Percentiles rank a stretch among this genome's conserved stretches.
Evolutionary conservation across 2,113 vertebrate genomes (phyloP).

Genomic region (Oreochromis spilurus): DNA sequence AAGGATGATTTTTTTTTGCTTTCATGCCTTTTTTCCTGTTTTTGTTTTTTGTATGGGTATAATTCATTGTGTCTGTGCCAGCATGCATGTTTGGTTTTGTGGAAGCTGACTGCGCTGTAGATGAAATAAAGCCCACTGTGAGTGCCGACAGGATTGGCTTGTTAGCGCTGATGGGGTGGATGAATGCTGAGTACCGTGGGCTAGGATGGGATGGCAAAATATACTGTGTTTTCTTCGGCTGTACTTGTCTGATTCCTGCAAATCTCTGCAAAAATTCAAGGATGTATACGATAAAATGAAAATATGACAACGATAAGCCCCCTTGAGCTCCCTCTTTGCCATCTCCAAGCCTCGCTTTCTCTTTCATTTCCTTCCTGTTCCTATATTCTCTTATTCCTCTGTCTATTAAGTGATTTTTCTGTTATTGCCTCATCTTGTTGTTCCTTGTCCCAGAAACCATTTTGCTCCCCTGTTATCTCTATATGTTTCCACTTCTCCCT

Average conservation of each 20-base stretch:
- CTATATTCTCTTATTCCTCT: not conserved
- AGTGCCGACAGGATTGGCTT: slow-evolving; percentile 51
- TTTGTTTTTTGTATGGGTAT: slow-evolving; percentile 1
- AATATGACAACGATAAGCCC: slow-evolving; percentile 21
- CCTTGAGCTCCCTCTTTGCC: not conserved
- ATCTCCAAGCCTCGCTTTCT: not conserved
- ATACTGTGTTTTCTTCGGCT: not conserved
- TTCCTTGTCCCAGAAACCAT: not conserved
- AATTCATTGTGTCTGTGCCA: not conserved
- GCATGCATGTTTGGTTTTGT: slow-evolving; percentile 26
- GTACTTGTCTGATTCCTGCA: slow-evolving; percentile 1
- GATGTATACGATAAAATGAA: slow-evolving; percentile 31
- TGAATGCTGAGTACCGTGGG: slow-evolving; percentile 10
- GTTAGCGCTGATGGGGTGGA: slow-evolving; percentile 31
- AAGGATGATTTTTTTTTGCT: not conserved
- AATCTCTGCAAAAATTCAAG: slow-evolving; percentile 32
- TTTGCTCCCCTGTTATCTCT: not conserved
- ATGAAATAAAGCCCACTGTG: slow-evolving; percentile 44
- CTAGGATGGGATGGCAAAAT: not conserved
- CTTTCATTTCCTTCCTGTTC: not conserved
- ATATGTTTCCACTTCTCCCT: slow-evolving; percentile 2
- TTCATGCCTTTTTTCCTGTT: not conserved
- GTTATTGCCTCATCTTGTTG: slow-evolving; percentile 8
- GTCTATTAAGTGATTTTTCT: slow-evolving; percentile 13
- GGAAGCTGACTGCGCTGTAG: slow-evolving; percentile 8